These are phyloP conservation scores for Anthoscopus minutus DNA, from an alignment of 2,113 vertebrate species.

Conservation along the genomic window DNA sequence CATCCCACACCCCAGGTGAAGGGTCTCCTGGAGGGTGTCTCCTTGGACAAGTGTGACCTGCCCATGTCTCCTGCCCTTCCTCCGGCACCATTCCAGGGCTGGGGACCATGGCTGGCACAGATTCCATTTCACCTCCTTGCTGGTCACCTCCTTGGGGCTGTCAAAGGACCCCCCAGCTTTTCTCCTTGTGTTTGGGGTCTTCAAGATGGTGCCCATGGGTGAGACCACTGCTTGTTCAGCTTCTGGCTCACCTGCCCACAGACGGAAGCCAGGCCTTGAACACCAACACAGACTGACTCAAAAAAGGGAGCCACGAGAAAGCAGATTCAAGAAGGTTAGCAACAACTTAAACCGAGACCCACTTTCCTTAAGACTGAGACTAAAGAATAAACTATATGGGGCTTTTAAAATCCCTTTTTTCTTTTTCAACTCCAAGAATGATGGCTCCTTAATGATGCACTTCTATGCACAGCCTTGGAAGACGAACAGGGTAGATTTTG, in stretches of 20 bases:
- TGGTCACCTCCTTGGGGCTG: fast-evolving
- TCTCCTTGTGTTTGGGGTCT: not conserved
- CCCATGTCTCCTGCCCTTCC: not conserved
- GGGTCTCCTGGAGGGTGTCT: no score
- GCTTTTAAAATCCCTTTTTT: not conserved
- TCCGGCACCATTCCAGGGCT: not conserved
- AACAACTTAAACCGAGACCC: not conserved
- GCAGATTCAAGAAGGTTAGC: not conserved
- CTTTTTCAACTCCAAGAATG: not conserved
- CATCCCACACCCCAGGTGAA: fast-evolving
- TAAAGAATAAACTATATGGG: not conserved
- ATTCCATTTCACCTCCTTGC: not conserved
- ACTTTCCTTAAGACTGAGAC: not conserved
- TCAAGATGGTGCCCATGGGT: no score
- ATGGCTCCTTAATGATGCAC: not conserved
- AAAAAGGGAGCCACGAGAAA: not conserved
- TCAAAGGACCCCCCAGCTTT: not conserved
- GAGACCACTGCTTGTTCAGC: not conserved
- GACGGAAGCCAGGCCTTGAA: fast-evolving
- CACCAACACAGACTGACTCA: not conserved
- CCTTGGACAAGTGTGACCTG: not conserved
- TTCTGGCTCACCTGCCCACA: not conserved
- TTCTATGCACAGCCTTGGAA: not conserved
- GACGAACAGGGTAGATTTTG: not conserved
- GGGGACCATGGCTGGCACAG: not conserved